phyloP scores from a whole-genome alignment of 2,888 invertebrate genomes.

The Caenorhabditis macrosperma region DNA sequence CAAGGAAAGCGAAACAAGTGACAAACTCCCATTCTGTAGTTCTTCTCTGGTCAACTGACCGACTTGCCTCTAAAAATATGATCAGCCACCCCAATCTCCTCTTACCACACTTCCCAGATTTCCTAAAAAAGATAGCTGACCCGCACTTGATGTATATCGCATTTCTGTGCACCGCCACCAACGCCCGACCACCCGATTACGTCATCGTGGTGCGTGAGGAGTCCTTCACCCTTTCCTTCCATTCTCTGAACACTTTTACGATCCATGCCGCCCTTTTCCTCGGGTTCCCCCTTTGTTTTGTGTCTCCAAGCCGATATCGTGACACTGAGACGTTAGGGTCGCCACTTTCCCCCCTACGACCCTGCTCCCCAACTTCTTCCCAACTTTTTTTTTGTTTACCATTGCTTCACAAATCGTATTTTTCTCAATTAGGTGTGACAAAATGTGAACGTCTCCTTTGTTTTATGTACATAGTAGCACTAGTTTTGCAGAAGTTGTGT shows the following conservation, averaged over 20 bases:
- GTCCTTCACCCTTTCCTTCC: slow-evolving; percentile 32
- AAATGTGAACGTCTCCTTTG: not conserved
- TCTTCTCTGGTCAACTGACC: no score
- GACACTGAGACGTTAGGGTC: slow-evolving; percentile 16
- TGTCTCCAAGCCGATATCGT: slow-evolving; percentile 27
- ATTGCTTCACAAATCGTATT: not conserved
- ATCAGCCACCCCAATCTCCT: not conserved
- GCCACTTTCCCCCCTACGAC: not conserved
- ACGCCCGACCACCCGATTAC: slow-evolving; percentile 33
- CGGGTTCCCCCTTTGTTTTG: not conserved
- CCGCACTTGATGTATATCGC: slow-evolving; percentile 34
- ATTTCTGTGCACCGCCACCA: slow-evolving; percentile 44
- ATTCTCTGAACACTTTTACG: slow-evolving; percentile 47
- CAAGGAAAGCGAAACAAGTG: not conserved
- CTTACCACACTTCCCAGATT: slow-evolving; percentile 14
- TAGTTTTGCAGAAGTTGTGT: no score
- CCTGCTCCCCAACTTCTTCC: not conserved
- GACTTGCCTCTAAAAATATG: not conserved
- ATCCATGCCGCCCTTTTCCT: slow-evolving; percentile 44
- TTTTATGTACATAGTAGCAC: not conserved
- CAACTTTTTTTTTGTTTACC: not conserved
- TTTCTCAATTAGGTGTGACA: slow-evolving; percentile 20
- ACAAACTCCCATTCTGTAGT: no score
- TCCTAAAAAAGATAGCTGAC: slow-evolving; percentile 33
- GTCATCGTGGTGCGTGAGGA: slow-evolving; percentile 37